A percentile compares a stretch with the other conserved stretches of the same genome.
These are phyloP conservation scores for Folsomia candida DNA, from an alignment of 2,888 invertebrate species.

Conservation along the genomic window DNA sequence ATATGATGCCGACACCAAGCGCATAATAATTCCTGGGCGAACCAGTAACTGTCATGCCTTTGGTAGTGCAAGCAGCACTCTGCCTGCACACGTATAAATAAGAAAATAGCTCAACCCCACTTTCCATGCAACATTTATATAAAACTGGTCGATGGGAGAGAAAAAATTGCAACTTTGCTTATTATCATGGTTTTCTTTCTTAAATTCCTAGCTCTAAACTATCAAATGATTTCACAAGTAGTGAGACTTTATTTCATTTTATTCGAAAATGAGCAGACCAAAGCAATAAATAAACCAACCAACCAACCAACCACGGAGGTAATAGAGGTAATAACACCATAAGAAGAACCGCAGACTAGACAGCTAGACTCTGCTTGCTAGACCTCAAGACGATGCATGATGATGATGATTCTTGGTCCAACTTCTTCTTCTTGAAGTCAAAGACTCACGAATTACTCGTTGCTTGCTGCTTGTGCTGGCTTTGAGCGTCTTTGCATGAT, in stretches of 20 bases:
- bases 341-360: neutral
- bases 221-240: too few species aligned
- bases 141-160: neutral
- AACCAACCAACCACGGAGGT: neutral
- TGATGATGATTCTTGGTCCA: neutral
- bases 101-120: neutral
- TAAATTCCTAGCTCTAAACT: neutral
- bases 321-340: neutral
- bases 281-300: neutral
- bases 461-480: too few species aligned
- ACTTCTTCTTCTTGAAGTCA: neutral
- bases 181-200: neutral
- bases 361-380: neutral
- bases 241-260: neutral
- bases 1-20: neutral
- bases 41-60: neutral
- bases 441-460: neutral
- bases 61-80: neutral
- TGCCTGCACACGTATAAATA: neutral
- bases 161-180: neutral
- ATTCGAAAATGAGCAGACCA: neutral
- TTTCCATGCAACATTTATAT: neutral
- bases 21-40: neutral
- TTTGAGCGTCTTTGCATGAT: neutral
- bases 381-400: neutral